Percentiles rank a stretch among this genome's conserved stretches.
Conservation (phyloP, 2,797 vertebrate genomes). For the Clarias laeviceps region DNA sequence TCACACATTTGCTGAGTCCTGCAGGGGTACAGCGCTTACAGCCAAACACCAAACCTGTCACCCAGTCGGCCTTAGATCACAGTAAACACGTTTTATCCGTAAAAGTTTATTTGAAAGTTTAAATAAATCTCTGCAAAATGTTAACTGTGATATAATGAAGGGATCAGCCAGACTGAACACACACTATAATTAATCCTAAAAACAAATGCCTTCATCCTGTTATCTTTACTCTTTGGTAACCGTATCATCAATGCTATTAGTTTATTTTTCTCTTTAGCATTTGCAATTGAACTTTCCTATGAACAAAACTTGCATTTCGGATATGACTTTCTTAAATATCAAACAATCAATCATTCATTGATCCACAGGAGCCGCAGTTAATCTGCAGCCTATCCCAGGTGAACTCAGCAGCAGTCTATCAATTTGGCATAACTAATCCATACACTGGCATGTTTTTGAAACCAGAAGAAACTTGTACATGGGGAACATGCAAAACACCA, state of each 20-base stretch:
- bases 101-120: neutral
- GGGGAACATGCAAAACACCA: neutral
- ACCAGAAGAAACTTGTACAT: neutral
- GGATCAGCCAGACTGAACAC: neutral
- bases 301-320: neutral
- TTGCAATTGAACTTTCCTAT: neutral
- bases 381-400: neutral
- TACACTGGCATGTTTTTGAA: neutral
- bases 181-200: neutral
- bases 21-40: neutral
- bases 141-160: neutral
- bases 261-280: neutral
- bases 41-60: conserved; percentile 1
- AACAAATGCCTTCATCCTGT: neutral
- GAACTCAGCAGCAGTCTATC: neutral
- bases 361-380: neutral
- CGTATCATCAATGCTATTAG: neutral
- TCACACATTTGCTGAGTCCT: conserved; percentile 46
- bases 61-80: neutral
- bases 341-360: neutral
- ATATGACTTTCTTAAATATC: neutral
- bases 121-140: neutral
- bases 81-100: neutral
- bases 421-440: neutral
- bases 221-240: neutral